Conservation (phyloP, 2,888 invertebrate species). For the Epinotia brunnichana region DNA sequence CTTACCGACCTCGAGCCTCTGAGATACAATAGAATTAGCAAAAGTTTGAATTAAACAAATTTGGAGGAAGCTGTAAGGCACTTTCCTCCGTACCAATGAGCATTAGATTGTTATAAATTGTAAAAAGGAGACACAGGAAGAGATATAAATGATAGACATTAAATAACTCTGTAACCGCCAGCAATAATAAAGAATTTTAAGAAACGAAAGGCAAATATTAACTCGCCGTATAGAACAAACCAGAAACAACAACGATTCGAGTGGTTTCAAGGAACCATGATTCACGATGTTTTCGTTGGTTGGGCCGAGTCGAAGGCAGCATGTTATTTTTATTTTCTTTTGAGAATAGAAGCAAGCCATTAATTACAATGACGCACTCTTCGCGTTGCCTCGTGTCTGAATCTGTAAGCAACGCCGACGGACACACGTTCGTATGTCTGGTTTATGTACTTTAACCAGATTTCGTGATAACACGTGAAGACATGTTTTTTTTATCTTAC, state of each 20-base stretch:
- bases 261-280: conserved; percentile 73
- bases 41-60: neutral
- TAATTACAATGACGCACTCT: conserved; percentile 80
- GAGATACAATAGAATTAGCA: neutral
- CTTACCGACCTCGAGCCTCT: neutral
- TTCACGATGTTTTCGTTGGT: conserved; percentile 70
- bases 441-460: conserved; percentile 57
- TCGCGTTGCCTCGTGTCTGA: conserved; percentile 56
- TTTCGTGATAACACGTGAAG: conserved; percentile 46
- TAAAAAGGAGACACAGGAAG: neutral
- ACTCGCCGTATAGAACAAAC: conserved; percentile 57
- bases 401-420: conserved; percentile 55
- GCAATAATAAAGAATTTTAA: conserved; percentile 41
- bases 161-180: neutral
- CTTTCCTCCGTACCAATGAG: too few relatives aligned
- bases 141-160: too few relatives aligned
- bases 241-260: conserved; percentile 61
- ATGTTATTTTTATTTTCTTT: conserved; percentile 80
- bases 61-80: neutral
- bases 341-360: conserved; percentile 77
- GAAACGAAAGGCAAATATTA: conserved; percentile 66
- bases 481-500: neutral
- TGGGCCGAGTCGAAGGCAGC: conserved; percentile 61
- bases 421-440: conserved; percentile 64
- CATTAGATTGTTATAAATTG: neutral